Percentiles rank a stretch among this genome's conserved stretches.
Conservation (phyloP, 2,113 vertebrate genomes). For the Paramormyrops kingsleyae region DNA sequence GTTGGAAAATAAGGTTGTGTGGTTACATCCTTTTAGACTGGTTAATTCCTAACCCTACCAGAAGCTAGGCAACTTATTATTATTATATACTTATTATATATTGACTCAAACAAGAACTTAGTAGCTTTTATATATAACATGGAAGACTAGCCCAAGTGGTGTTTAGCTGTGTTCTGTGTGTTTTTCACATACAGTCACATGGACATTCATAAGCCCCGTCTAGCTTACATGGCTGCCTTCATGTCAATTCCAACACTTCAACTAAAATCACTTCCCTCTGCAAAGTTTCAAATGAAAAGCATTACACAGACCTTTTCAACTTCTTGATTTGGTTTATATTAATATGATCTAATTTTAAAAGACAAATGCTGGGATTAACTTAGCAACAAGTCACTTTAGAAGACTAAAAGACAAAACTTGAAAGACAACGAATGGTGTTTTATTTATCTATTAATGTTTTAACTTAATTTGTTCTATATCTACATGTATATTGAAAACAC, state of each 20-base stretch:
- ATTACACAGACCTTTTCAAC: neutral
- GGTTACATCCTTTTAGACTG: neutral
- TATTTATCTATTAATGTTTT: neutral
- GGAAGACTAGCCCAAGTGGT: neutral
- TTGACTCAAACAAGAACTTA: neutral
- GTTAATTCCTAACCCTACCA: neutral
- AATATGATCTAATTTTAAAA: neutral
- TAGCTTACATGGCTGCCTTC: neutral
- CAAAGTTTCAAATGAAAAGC: neutral
- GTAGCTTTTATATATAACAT: neutral
- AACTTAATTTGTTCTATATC: neutral
- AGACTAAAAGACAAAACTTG: neutral
- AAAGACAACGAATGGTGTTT: neutral
- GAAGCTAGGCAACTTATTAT: neutral
- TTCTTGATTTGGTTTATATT: neutral
- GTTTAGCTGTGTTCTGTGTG: neutral
- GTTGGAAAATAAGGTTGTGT: neutral
- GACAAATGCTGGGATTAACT: neutral
- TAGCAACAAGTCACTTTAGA: neutral
- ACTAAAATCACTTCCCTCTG: neutral
- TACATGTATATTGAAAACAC: neutral
- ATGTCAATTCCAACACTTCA: neutral
- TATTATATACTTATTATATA: neutral
- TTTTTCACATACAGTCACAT: neutral
- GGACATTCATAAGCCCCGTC: too few species aligned